Percentiles rank a stretch among this genome's conserved stretches.
phyloP scores from a whole-genome alignment of 2,888 invertebrate species.

The Drosophila setosimentum region DNA sequence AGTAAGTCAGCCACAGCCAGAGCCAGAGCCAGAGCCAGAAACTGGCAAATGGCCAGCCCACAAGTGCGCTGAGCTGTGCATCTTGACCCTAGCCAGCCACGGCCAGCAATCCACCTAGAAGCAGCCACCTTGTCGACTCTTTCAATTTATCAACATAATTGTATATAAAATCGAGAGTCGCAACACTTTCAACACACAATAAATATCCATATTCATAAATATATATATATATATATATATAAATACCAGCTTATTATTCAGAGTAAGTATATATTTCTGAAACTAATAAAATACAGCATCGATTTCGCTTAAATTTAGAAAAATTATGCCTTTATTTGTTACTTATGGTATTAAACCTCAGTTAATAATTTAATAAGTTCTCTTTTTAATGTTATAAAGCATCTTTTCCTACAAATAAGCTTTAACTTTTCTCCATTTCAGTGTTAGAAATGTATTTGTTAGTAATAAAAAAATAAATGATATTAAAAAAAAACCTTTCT shows the following conservation, averaged over 20 bases:
- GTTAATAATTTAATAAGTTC: too few species aligned
- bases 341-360: neutral
- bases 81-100: neutral
- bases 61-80: conserved; percentile 7
- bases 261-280: too few species aligned
- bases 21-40: neutral
- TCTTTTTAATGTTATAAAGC: too few species aligned
- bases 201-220: neutral
- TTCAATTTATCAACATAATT: conserved; percentile 46
- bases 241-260: neutral
- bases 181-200: conserved; percentile 4
- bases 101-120: neutral
- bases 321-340: neutral
- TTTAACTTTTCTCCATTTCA: too few species aligned
- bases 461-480: too few species aligned
- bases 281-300: too few species aligned
- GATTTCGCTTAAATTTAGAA: neutral
- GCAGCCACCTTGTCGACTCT: conserved; percentile 19
- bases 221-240: neutral
- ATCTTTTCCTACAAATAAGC: neutral
- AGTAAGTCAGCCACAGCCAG: neutral
- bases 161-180: conserved; percentile 38
- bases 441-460: too few species aligned
- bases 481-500: too few species aligned
- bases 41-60: conserved; percentile 20